A percentile compares a stretch with the other conserved stretches of the same genome.
These are phyloP conservation scores for Lindbergichthys nudifrons DNA, from an alignment of 2,797 vertebrate species.

Conservation along the genomic window DNA sequence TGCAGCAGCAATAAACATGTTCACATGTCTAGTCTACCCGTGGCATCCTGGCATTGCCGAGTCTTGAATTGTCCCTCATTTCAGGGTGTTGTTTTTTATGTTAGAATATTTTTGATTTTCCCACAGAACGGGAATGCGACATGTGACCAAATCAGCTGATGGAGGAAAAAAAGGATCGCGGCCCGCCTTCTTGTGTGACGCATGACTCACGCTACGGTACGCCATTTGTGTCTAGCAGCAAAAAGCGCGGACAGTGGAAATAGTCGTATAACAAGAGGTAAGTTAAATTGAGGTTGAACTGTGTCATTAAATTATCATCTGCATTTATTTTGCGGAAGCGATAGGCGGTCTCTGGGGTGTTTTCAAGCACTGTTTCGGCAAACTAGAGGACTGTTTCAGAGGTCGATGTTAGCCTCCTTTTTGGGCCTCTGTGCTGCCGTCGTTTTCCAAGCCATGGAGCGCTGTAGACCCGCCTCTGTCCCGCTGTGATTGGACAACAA, in stretches of 20 bases:
- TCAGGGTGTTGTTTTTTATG: neutral
- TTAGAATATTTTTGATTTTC: neutral
- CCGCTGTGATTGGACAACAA: slow-evolving; percentile 63
- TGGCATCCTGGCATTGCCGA: neutral
- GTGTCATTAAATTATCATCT: neutral
- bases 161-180: slow-evolving; percentile 15
- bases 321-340: neutral
- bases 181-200: slow-evolving; percentile 74
- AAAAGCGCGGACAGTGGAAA: slow-evolving; percentile 88
- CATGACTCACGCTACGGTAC: slow-evolving; percentile 89
- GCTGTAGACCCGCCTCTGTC: slow-evolving; percentile 56
- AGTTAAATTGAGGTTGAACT: slow-evolving; percentile 13
- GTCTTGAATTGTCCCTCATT: neutral
- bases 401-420: slow-evolving; percentile 87
- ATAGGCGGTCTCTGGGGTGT: neutral
- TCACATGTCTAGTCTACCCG: neutral
- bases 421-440: slow-evolving; percentile 95
- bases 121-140: slow-evolving; percentile 14
- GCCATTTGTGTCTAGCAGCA: slow-evolving; percentile 92
- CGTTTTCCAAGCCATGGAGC: slow-evolving; percentile 81
- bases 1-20: neutral
- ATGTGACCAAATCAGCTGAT: slow-evolving; percentile 51
- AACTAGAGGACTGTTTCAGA: slow-evolving; percentile 41
- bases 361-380: slow-evolving; percentile 25
- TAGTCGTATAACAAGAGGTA: slow-evolving; percentile 79